Percentiles rank a stretch among this genome's conserved stretches.
Evolutionary conservation across 2,888 invertebrate species (phyloP).

Genomic region (Hirtodrosophila confusa): DNA sequence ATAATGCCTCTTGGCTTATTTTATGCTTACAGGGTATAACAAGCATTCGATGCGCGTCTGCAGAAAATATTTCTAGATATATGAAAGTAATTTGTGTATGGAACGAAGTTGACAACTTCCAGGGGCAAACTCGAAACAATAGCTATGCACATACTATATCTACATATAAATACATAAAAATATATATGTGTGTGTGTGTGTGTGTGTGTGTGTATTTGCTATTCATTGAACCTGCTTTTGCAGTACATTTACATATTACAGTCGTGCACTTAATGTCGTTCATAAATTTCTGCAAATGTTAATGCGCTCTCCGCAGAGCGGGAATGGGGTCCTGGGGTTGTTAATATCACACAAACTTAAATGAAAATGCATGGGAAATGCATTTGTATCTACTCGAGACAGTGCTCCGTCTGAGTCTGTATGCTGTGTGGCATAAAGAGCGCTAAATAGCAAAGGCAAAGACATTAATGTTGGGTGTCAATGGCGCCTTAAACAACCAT

Average conservation of each 20-base stretch:
- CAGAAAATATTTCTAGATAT: conserved; percentile 21
- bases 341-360: not conserved
- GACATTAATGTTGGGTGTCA: conserved; percentile 16
- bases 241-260: conserved; percentile 42
- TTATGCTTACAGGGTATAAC: not conserved
- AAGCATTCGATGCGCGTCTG: conserved; percentile 15
- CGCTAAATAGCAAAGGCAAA: conserved; percentile 23
- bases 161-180: not conserved
- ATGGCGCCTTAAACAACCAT: conserved; percentile 8
- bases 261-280: conserved; percentile 43
- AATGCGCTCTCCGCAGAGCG: conserved; percentile 22
- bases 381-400: conserved; percentile 51
- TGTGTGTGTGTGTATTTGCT: conserved; percentile 45
- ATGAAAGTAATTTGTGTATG: conserved; percentile 30
- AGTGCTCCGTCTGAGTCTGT: not conserved
- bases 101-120: conserved; percentile 11
- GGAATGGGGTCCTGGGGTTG: too few relatives aligned
- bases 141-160: not conserved
- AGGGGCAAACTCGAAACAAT: not conserved
- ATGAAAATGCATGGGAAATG: conserved; percentile 42
- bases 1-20: not conserved
- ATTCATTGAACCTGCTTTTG: conserved; percentile 66
- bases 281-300: conserved; percentile 43
- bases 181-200: conserved; percentile 14
- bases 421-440: conserved; percentile 2